Conservation (phyloP, 2,113 vertebrate species). For the Cyprinus carpio region DNA sequence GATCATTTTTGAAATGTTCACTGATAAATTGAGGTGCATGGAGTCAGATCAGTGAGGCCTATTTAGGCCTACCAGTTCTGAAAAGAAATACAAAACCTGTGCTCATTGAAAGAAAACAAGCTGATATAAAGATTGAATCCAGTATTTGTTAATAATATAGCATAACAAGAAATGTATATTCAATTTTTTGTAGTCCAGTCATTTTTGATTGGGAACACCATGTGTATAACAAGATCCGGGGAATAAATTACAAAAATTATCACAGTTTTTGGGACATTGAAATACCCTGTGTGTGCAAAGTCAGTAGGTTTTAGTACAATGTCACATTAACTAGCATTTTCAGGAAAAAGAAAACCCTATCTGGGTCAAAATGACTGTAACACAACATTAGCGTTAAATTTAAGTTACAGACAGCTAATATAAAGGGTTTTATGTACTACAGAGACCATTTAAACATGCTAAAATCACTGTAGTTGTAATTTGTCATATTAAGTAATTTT, state of each 20-base stretch:
- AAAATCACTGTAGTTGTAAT: background rate
- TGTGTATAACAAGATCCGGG: no score
- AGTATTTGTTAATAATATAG: background rate
- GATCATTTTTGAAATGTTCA: background rate
- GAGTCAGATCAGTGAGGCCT: background rate
- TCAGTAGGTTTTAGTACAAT: background rate
- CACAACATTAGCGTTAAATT: no score
- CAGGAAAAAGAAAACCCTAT: background rate
- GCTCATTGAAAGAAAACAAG: background rate
- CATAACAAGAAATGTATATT: background rate
- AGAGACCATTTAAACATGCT: background rate
- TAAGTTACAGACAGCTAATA: background rate
- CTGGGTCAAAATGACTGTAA: no score
- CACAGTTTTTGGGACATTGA: no score
- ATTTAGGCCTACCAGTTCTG: background rate
- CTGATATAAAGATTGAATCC: background rate
- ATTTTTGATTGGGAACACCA: no score
- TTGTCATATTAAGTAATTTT: background rate
- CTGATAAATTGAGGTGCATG: background rate
- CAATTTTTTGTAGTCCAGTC: background rate
- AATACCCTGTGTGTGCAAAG: no score
- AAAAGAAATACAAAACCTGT: background rate
- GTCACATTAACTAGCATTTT: background rate
- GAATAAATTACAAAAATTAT: no score
- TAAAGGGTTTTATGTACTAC: background rate